Percentiles rank a stretch among this genome's conserved stretches.
phyloP scores from a whole-genome alignment of 1,140 invertebrate genomes.

The Maniola jurtina region DNA sequence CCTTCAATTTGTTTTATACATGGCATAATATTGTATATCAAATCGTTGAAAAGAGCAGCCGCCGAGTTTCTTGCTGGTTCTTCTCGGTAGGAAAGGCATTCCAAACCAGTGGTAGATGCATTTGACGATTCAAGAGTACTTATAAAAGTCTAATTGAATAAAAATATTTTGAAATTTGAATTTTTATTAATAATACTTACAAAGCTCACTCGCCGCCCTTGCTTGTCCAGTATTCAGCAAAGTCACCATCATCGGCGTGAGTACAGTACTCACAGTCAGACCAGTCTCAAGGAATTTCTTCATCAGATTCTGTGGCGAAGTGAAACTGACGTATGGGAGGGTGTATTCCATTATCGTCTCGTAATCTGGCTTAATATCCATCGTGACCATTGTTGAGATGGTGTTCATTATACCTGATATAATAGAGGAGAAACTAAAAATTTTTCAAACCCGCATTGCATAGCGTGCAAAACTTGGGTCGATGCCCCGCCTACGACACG shows the following conservation, averaged over 20 bases:
- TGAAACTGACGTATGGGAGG: constrained; percentile 75
- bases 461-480: too few relatives aligned
- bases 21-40: too few relatives aligned
- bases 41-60: too few relatives aligned
- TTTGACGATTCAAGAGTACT: too few relatives aligned
- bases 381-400: constrained; percentile 71
- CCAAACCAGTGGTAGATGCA: too few relatives aligned
- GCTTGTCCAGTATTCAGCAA: constrained; percentile 72
- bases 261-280: constrained; percentile 51
- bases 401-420: constrained; percentile 74
- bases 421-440: constrained; percentile 2
- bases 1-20: too few relatives aligned
- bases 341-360: constrained; percentile 79
- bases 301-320: constrained; percentile 68
- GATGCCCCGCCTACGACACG: too few relatives aligned
- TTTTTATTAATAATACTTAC: constrained; percentile 47
- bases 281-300: constrained; percentile 73
- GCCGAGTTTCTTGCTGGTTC: too few relatives aligned
- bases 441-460: too few relatives aligned
- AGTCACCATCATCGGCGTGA: constrained; percentile 75
- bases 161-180: too few relatives aligned
- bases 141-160: too few relatives aligned
- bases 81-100: too few relatives aligned
- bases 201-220: constrained; percentile 67
- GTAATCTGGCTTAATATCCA: constrained; percentile 74